Evolutionary conservation across 2,888 invertebrate species (phyloP), one percentile per base, ranked within the genome.

Genomic region (Belgica antarctica): DNA sequence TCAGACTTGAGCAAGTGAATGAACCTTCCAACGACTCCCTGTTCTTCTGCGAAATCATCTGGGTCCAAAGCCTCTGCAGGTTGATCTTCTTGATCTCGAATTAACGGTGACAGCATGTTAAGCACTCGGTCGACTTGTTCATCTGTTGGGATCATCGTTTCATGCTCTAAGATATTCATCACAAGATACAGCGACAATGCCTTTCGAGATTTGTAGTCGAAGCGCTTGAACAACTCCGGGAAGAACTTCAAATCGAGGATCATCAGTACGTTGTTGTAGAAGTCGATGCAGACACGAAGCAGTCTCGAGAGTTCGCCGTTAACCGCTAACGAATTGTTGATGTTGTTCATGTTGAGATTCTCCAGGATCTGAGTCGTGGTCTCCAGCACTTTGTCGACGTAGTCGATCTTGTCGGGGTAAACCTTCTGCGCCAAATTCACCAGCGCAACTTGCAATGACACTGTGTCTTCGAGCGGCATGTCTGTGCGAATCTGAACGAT

Each of bases 11-110:
- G 85, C 75, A 92, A 88, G 78, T 94, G 94, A 74, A 94, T 88
- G 71, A 94, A 83, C 75, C 90, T 80, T 36, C 94, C 96, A 70
- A 99, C 84, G 17, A 96, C 82, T 41, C 94, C 92, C 78, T 99
- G 99, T 74, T 94, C 98, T 78, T 99, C 99, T 28, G 92, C 90
- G 78, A 98, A 94, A 79, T 98, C 98, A 77, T 99, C 98, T 0
- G 88, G 85, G 78, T 95, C 95, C 1, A 87, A 84, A 69, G 87
- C 87, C n/a, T 85, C 85, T 10, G 74, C 78, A 71, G 81, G 77
- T 75, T 90, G 89, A 75, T 90, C 90, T 0, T 87, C 83, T 74
- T 93, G 93, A 76, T 96, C 95, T 74, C 88, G 88, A 8, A 97
- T 89, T 71, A 98, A 79, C 0, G 96, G 92, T 7, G 89, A 86